A percentile compares a stretch with the other conserved stretches of the same genome.
phyloP scores from a whole-genome alignment of 2,888 invertebrate genomes.

The Tenthredo distinguenda region DNA sequence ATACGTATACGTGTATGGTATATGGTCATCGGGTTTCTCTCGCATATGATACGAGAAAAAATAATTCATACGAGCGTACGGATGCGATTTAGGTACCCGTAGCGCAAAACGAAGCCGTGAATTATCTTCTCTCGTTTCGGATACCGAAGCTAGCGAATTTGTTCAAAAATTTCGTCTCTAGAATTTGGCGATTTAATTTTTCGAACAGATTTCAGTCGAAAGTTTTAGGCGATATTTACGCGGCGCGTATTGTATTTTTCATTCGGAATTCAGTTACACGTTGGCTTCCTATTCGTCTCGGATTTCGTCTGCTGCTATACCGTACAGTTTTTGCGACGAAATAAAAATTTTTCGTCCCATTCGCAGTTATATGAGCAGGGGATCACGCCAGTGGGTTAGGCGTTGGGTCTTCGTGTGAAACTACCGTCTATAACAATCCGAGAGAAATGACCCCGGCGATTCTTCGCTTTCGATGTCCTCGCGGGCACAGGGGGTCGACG shows the following conservation, averaged over 20 bases:
- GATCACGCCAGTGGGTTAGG: slow-evolving; percentile 60
- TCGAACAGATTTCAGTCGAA: not conserved
- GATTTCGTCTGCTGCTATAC: slow-evolving; percentile 60
- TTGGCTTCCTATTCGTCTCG: slow-evolving; percentile 65
- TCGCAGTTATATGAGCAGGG: slow-evolving; percentile 67
- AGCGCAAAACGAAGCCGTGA: not conserved
- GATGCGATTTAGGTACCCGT: not conserved
- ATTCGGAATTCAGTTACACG: slow-evolving; percentile 36
- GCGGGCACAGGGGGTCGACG: not conserved
- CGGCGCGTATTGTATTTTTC: not conserved
- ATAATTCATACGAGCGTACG: not conserved
- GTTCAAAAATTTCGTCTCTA: not conserved
- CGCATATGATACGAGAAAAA: not conserved
- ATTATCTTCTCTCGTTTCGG: not conserved
- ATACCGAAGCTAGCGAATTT: not conserved
- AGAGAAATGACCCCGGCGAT: slow-evolving; percentile 41
- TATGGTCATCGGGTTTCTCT: not conserved
- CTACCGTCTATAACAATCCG: not conserved
- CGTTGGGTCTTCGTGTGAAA: not conserved
- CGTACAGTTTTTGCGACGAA: slow-evolving; percentile 19
- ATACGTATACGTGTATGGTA: no score
- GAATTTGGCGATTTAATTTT: not conserved
- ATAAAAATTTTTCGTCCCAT: slow-evolving; percentile 44
- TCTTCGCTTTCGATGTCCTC: not conserved
- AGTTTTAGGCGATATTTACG: not conserved